A percentile compares a stretch with the other conserved stretches of the same genome.
These are phyloP conservation scores for Oreohelix idahoensis DNA, from an alignment of 1,140 invertebrate genomes.

Conservation along the genomic window DNA sequence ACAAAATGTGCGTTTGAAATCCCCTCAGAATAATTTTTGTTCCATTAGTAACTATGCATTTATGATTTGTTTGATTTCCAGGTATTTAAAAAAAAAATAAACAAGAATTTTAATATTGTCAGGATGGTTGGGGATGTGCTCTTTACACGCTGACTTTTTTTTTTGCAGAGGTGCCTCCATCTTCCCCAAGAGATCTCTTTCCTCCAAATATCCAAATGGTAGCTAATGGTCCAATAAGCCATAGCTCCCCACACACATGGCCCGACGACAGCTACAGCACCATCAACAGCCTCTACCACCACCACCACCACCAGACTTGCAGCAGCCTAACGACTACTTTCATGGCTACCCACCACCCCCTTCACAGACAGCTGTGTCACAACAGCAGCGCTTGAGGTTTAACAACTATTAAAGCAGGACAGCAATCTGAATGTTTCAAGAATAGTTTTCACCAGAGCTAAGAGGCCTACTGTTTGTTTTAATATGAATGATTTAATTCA, in stretches of 20 bases:
- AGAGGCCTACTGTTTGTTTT: too few relatives aligned
- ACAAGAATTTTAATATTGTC: too few relatives aligned
- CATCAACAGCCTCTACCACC: constrained; percentile 16
- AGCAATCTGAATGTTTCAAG: too few relatives aligned
- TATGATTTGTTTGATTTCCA: too few relatives aligned
- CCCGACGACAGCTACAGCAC: constrained; percentile 55
- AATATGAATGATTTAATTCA: too few relatives aligned
- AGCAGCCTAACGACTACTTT: constrained; percentile 38
- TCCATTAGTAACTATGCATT: too few relatives aligned
- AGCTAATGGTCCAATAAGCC: constrained; percentile 69
- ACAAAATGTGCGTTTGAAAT: too few relatives aligned
- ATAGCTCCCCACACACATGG: constrained; percentile 69
- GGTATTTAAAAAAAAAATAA: too few relatives aligned
- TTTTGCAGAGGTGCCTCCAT: constrained; percentile 29
- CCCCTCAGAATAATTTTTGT: too few relatives aligned
- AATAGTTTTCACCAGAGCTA: too few relatives aligned
- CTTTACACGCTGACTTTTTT: too few relatives aligned
- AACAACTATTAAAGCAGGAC: constrained; percentile 45
- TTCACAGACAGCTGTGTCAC: neutral
- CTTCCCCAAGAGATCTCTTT: constrained; percentile 42
- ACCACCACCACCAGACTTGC: constrained; percentile 24
- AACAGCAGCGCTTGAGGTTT: constrained; percentile 33
- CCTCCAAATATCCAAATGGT: constrained; percentile 43
- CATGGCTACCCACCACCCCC: constrained; percentile 36
- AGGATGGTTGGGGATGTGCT: too few relatives aligned